Evolutionary conservation across 2,888 invertebrate genomes (phyloP), one percentile per base, ranked within the genome.

Genomic region (Agonopterix heracliana): DNA sequence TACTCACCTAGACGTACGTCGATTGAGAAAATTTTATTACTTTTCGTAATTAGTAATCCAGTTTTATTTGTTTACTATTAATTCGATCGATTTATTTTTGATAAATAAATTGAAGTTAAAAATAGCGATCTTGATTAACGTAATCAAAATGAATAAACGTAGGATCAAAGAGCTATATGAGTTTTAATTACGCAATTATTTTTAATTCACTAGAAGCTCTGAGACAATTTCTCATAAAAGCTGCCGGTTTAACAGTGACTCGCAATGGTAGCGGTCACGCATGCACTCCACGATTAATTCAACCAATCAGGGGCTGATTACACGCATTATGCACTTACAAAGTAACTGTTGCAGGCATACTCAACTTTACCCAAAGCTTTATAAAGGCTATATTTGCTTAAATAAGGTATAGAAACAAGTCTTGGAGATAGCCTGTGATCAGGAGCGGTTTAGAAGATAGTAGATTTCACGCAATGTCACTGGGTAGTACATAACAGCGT

Each of bases 291-390:
- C 85, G 85, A 85, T 86, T 86, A 87, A 87, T 87, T 86, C 86
- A 80, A 77, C 86, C 87, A 87, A 87, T 87, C 86, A 86, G 77
- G 72, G 75, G 65, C 76, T 85, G 83, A 86, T 87, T 86, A 86
- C 83, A 85, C 83, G 86, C 84, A 84, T 86, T 86, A 86, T 63
- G 64, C 60, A 59, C 66, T 70, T 68, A 77, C 81, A 71, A 76
- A 74, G 55, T 72, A 69, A 70, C 52, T 54, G 49, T 52, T 73
- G 60, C 76, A 48, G 42, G 38, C 46, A 17, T 42, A 42, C 46
- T 51, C 46, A 48, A 41, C 66, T 59, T 41, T 67, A 80, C 74
- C 7, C 52, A 26, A 7, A 2, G 17, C 53, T 47, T 3, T 17
- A 56, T 73, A 79, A 64, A 56, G 65, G 48, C 49, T 9, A 63